These are phyloP conservation scores for Prochilodus magdalenae DNA, from an alignment of 2,113 vertebrate species.

Conservation along the genomic window DNA sequence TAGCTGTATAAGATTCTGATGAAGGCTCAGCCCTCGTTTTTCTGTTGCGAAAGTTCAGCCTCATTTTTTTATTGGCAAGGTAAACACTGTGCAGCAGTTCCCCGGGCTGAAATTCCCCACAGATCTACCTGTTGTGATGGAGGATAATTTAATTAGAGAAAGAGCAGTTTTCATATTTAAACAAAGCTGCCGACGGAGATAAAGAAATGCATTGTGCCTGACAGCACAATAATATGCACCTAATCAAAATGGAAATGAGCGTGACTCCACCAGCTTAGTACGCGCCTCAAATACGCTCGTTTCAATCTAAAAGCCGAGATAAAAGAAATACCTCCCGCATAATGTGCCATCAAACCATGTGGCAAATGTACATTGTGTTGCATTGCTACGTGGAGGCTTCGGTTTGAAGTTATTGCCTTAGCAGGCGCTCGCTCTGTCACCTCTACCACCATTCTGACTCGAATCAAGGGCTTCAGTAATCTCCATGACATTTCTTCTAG, in stretches of 20 bases:
- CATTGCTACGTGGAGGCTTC: background rate
- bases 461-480: background rate
- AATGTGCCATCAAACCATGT: background rate
- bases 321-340: conserved; percentile 9
- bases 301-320: conserved; percentile 43
- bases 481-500: background rate
- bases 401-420: conserved; percentile 23
- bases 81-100: conserved; percentile 20
- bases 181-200: conserved; percentile 46
- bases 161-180: conserved; percentile 48
- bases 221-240: conserved; percentile 44
- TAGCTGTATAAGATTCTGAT: background rate
- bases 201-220: conserved; percentile 33
- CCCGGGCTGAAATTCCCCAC: conserved; percentile 11
- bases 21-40: conserved; percentile 3
- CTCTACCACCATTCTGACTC: background rate
- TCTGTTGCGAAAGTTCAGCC: conserved; percentile 2
- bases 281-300: conserved; percentile 16
- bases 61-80: background rate
- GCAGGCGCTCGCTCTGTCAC: background rate
- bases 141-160: conserved; percentile 50
- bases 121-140: conserved; percentile 38
- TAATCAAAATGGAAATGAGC: conserved; percentile 57
- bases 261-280: conserved; percentile 19
- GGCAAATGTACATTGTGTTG: conserved; percentile 30